Conservation (phyloP, 2,113 vertebrate genomes). For the Centrocercus urophasianus region DNA sequence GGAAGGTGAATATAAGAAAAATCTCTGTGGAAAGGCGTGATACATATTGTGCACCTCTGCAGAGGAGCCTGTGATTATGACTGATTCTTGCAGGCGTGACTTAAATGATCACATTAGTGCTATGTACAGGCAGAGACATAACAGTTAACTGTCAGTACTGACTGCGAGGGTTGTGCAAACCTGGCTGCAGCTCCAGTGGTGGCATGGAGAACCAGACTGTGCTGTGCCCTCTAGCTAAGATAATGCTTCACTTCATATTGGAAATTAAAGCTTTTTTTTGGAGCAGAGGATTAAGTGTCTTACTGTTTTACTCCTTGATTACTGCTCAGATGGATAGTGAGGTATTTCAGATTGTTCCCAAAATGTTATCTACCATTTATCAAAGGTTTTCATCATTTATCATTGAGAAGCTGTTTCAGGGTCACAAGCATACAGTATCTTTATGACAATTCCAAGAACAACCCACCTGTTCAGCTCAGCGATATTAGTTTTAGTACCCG, state of each 20-base stretch:
- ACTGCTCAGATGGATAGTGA: background rate
- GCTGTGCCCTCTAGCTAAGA: background rate
- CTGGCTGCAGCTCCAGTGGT: background rate
- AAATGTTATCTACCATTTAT: background rate
- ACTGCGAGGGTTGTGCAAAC: background rate
- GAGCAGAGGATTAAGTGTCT: background rate
- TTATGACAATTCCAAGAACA: background rate
- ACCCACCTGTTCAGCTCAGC: background rate
- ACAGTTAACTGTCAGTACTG: background rate
- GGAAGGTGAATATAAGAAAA: background rate
- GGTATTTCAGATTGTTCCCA: background rate
- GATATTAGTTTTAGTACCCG: background rate
- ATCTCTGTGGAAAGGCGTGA: background rate
- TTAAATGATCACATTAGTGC: background rate
- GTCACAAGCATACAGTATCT: background rate
- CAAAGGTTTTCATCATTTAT: background rate
- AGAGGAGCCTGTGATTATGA: background rate
- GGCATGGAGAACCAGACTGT: background rate
- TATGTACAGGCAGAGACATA: background rate
- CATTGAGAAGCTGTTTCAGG: background rate
- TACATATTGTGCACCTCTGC: fast-evolving
- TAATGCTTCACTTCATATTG: background rate
- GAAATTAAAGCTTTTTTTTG: background rate
- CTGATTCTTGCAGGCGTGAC: background rate
- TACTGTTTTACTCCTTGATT: background rate